A percentile compares a stretch with the other conserved stretches of the same genome.
Conservation (phyloP, 2,113 vertebrate species). For the Chamaea fasciata region DNA sequence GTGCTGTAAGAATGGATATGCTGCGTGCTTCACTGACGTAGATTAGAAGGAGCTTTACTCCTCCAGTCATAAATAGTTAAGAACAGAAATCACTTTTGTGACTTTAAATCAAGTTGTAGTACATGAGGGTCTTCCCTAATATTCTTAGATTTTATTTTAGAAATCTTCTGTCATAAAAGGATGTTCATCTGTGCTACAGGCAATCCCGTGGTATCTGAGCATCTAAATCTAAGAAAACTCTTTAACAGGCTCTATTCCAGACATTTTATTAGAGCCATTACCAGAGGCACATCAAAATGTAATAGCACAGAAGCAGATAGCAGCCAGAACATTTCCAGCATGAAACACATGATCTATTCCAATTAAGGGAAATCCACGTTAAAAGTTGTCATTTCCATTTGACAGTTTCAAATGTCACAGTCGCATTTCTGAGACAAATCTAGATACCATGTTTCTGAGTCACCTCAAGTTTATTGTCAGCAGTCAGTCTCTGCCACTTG, state of each 20-base stretch:
- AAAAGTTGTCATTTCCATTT: neutral
- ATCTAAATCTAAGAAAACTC: constrained; percentile 18
- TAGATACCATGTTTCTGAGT: neutral
- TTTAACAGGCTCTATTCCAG: neutral
- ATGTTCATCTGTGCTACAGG: neutral
- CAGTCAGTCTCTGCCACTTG: neutral
- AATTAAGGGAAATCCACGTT: constrained; percentile 4
- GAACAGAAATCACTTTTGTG: neutral
- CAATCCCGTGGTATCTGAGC: neutral
- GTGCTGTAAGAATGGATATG: neutral
- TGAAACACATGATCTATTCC: neutral
- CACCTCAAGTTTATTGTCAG: neutral
- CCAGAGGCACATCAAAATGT: constrained; percentile 4
- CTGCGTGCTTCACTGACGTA: neutral
- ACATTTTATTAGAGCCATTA: constrained; percentile 31
- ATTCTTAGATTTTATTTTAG: neutral
- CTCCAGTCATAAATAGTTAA: neutral
- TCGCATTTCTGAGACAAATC: neutral
- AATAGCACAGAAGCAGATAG: constrained; percentile 16
- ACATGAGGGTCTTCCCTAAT: neutral
- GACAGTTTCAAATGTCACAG: neutral
- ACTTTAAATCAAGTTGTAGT: neutral
- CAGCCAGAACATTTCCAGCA: neutral
- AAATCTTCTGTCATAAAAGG: neutral
- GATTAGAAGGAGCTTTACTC: neutral